Percentiles rank a stretch among this genome's conserved stretches.
Conservation (phyloP, 1,140 invertebrate genomes). For the Copidosoma floridanum region DNA sequence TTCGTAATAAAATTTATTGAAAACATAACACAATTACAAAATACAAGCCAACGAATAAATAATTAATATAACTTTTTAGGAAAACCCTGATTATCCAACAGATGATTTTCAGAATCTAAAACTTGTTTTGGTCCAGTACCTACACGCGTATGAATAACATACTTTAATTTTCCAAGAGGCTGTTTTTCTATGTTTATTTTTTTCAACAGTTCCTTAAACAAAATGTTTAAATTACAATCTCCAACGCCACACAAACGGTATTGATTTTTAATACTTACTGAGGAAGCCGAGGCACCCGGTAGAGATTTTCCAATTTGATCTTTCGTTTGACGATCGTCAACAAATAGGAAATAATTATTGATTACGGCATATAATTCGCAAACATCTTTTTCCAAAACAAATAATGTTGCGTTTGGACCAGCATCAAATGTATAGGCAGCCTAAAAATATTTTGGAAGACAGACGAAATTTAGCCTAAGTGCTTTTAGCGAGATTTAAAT, state of each 20-base stretch:
- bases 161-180: slow-evolving; percentile 67
- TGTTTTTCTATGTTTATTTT: slow-evolving; percentile 52
- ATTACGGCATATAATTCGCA: slow-evolving; percentile 65
- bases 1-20: neutral
- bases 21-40: too few relatives aligned
- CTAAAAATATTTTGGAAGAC: slow-evolving; percentile 49
- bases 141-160: slow-evolving; percentile 80
- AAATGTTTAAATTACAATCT: too few relatives aligned
- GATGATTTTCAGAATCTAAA: slow-evolving; percentile 55
- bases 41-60: too few relatives aligned
- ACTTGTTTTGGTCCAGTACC: slow-evolving; percentile 68
- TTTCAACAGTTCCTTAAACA: slow-evolving; percentile 50
- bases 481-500: slow-evolving; percentile 14
- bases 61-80: slow-evolving; percentile 32
- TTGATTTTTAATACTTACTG: neutral
- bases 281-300: neutral
- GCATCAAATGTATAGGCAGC: slow-evolving; percentile 97
- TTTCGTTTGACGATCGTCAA: slow-evolving; percentile 4
- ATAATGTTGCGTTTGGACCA: slow-evolving; percentile 93
- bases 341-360: slow-evolving; percentile 67
- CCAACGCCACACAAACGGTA: too few relatives aligned
- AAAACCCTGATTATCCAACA: slow-evolving; percentile 52
- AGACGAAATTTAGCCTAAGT: neutral
- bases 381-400: slow-evolving; percentile 77
- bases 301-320: neutral